Evolutionary conservation across 1,140 invertebrate genomes (phyloP), one percentile per base, ranked within the genome.

Genomic region (Sesamia nonagrioides): DNA sequence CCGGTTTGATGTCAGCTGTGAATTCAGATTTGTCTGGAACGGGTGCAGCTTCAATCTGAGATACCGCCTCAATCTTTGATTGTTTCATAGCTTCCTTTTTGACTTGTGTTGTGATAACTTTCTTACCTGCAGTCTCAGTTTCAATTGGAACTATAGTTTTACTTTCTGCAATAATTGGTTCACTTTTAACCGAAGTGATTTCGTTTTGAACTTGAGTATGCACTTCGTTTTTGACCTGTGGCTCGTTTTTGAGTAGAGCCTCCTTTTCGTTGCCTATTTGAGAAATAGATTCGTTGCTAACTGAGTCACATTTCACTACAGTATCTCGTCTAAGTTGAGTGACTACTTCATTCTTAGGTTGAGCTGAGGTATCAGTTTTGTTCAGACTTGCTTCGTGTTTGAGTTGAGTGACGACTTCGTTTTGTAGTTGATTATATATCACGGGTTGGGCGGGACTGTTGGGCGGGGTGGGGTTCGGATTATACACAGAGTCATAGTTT

Each of bases 401-500:
- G 7, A 63, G 37, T 63, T 63, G 60, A 18, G 60, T 63, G n/a
- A 63, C 60, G 7, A 63, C 60, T 37, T 63, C 60, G 4, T 63
- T 63, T 4, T 63, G 60, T 9, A 63, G 60, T 63, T 63, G 60
- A 42, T 37, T 40, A 37, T 63, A 63, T 37, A 60, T 1, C 1
- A 21, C 17, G 37, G 68, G 17, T 50, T 61, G 42, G 5, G 82
- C 13, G 80, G 78, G 77, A 13, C 69, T 73, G 7, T 37, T 45
- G 0, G 74, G 74, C 15, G 84, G 83, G 4, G 85, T 21, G 27
- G 79, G 13, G 48, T 17, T 78, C 40, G 86, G 88, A 52, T 90
- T 90, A 78, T 92, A 94, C 0, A 87, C 86, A 0, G 86, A 66
- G 52, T 94, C 92, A 56, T 94, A 94, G 83, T 95, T 95, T 45